Evolutionary conservation across 2,888 invertebrate genomes (phyloP).

Genomic region (Trichacis sp.): DNA sequence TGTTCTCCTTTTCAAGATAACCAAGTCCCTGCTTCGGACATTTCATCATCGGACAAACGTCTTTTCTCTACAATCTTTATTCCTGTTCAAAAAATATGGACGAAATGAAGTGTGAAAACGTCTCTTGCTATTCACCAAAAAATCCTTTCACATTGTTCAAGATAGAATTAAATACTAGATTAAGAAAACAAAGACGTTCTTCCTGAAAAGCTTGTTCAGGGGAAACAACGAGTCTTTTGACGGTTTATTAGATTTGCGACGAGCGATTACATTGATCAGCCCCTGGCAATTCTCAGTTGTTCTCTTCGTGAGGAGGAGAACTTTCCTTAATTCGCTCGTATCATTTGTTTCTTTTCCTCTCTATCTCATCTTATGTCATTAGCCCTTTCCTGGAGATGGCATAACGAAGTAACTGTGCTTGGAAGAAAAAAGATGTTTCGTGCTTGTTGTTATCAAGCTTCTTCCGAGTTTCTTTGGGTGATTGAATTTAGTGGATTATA

Average conservation of each 20-base stretch:
- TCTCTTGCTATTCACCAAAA: not conserved
- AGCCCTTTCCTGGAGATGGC: constrained; percentile 19
- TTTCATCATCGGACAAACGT: constrained; percentile 38
- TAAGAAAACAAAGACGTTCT: no score
- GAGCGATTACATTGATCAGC: constrained; percentile 64
- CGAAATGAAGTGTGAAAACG: not conserved
- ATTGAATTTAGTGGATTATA: constrained; percentile 66
- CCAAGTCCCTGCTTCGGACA: constrained; percentile 29
- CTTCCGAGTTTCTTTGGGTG: constrained; percentile 53
- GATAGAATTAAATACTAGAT: not conserved
- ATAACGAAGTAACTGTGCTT: constrained; percentile 53
- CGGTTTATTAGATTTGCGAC: constrained; percentile 66
- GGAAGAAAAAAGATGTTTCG: constrained; percentile 57
- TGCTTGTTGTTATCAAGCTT: constrained; percentile 62
- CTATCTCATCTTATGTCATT: constrained; percentile 18
- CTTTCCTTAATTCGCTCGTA: constrained; percentile 32
- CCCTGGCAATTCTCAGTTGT: constrained; percentile 54
- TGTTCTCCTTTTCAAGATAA: constrained; percentile 44
- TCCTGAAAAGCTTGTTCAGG: not conserved
- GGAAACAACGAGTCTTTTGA: constrained; percentile 49
- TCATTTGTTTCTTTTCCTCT: constrained; percentile 27
- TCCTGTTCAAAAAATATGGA: constrained; percentile 10
- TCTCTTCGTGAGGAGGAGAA: constrained; percentile 17
- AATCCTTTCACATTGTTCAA: not conserved
- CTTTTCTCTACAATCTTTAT: not conserved